These are phyloP conservation scores for Aphidoletes aphidimyza DNA, from an alignment of 2,888 invertebrate genomes.

Conservation along the genomic window DNA sequence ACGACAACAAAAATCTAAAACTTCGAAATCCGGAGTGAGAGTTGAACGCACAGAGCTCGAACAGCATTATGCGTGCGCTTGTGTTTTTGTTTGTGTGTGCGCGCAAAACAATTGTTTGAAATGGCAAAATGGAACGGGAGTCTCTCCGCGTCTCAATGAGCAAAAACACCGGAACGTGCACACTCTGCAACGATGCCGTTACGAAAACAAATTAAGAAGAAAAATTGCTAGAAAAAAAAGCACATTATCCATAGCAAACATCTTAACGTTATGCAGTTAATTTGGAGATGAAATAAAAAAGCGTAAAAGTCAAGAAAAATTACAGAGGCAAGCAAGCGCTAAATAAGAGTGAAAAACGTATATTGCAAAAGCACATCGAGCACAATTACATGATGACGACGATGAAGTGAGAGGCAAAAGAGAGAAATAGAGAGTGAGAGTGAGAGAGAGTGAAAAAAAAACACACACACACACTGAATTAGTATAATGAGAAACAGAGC, in stretches of 20 bases:
- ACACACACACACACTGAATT: neutral
- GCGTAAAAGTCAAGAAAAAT: conserved; percentile 8
- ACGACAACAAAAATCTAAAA: no score
- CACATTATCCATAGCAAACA: conserved; percentile 53
- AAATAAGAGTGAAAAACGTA: conserved; percentile 14
- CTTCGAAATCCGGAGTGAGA: no score
- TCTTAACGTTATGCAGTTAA: conserved; percentile 54
- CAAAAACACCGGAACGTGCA: conserved; percentile 22
- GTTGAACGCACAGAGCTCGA: no score
- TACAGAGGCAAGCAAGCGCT: conserved; percentile 42
- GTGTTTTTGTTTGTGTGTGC: no score
- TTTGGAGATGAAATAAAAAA: conserved; percentile 52
- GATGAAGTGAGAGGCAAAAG: neutral
- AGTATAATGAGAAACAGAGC: conserved; percentile 27
- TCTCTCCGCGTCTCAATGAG: no score
- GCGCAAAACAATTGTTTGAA: neutral
- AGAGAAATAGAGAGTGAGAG: no score
- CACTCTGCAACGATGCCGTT: neutral
- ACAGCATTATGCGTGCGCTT: no score
- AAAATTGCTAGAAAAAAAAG: conserved; percentile 1
- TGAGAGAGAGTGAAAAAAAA: neutral
- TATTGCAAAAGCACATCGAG: neutral
- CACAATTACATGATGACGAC: neutral
- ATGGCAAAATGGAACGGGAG: neutral
- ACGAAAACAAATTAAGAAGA: conserved; percentile 49